Conservation (phyloP, 1,140 invertebrate species). For the Papilio machaon region DNA sequence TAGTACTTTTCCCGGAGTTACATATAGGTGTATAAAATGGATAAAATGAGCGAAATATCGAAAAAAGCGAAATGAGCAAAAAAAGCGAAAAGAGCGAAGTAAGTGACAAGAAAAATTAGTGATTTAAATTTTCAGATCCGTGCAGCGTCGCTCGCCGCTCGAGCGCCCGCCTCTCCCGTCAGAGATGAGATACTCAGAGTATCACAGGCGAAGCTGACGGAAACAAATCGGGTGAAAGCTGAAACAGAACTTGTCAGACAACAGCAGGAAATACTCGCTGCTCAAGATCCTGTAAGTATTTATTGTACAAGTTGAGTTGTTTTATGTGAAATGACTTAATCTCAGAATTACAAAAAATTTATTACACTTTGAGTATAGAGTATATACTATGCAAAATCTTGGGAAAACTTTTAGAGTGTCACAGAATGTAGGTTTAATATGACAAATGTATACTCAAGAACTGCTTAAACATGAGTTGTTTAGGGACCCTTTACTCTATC, state of each 20-base stretch:
- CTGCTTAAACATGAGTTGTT: too few relatives aligned
- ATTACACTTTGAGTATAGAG: too few relatives aligned
- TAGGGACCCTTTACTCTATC: too few relatives aligned
- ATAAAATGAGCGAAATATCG: too few relatives aligned
- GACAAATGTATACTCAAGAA: too few relatives aligned
- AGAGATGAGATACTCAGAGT: slow-evolving; percentile 72
- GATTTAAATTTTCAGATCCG: slow-evolving; percentile 58
- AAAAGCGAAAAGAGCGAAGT: too few relatives aligned
- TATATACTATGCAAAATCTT: too few relatives aligned
- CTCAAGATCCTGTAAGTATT: slow-evolving; percentile 66
- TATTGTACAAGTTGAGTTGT: neutral
- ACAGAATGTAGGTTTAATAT: too few relatives aligned
- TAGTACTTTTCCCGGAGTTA: neutral
- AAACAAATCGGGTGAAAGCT: slow-evolving; percentile 65
- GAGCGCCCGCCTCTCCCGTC: slow-evolving; percentile 70
- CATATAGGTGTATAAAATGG: too few relatives aligned
- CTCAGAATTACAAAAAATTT: neutral
- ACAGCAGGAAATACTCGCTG: slow-evolving; percentile 72
- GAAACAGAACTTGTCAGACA: slow-evolving; percentile 73
- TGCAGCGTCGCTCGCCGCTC: slow-evolving; percentile 69
- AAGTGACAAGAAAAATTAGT: neutral
- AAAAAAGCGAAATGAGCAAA: too few relatives aligned
- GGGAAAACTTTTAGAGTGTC: too few relatives aligned
- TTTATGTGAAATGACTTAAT: neutral
- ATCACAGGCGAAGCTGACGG: slow-evolving; percentile 67